These are phyloP conservation scores for Athripsodes cinereus DNA, from an alignment of 2,888 invertebrate species.

Conservation along the genomic window DNA sequence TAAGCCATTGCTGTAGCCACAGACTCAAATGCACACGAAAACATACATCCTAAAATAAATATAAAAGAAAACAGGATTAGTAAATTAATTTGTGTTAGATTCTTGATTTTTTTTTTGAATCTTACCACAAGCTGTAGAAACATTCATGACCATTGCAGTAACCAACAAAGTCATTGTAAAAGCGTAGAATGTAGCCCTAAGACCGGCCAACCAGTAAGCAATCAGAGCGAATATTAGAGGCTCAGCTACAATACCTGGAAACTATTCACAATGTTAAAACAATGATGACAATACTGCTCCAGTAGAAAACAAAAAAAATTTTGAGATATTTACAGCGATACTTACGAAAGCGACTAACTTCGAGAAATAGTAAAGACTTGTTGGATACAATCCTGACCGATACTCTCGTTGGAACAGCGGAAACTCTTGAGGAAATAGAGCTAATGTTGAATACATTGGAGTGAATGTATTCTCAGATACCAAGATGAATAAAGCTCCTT, in stretches of 20 bases:
- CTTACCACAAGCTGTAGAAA: conserved; percentile 81
- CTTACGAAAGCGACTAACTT: conserved; percentile 75
- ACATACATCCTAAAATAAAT: conserved; percentile 62
- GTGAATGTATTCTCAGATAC: conserved; percentile 87
- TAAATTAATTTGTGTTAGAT: too few relatives aligned
- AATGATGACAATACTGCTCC: too few relatives aligned
- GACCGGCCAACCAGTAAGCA: conserved; percentile 83
- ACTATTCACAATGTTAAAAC: conserved; percentile 41
- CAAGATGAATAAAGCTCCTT: conserved; percentile 82
- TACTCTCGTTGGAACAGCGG: conserved; percentile 78
- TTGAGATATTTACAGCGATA: too few relatives aligned
- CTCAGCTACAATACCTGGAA: conserved; percentile 79
- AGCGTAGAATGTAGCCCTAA: conserved; percentile 60
- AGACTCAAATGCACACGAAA: conserved; percentile 77
- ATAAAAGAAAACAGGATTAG: too few relatives aligned
- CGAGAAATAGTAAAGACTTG: conserved; percentile 73
- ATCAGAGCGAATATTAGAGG: conserved; percentile 75
- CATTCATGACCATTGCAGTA: conserved; percentile 74
- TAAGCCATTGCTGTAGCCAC: conserved; percentile 76
- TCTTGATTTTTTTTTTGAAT: too few relatives aligned
- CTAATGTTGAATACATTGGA: conserved; percentile 85
- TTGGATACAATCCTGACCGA: conserved; percentile 74
- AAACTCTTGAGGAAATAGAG: conserved; percentile 73
- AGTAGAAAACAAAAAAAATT: too few relatives aligned
- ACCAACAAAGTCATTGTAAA: conserved; percentile 64